Conservation (phyloP, 2,888 invertebrate species). For the Amiota communis region DNA sequence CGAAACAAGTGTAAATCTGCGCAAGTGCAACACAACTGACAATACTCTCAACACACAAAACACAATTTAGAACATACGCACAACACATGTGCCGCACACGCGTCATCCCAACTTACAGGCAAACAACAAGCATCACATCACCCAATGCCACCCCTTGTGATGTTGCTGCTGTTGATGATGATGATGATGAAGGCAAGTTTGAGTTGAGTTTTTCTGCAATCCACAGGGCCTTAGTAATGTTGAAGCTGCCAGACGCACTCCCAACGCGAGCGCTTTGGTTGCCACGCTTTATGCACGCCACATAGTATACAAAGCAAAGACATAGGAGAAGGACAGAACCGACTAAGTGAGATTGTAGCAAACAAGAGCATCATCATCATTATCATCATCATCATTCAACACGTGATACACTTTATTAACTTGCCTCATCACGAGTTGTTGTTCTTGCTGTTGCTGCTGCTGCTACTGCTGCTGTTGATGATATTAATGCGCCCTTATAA, state of each 20-base stretch:
- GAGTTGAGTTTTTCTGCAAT: conserved; percentile 8
- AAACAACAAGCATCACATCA: not conserved
- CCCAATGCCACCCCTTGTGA: conserved; percentile 8
- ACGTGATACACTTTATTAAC: conserved; percentile 45
- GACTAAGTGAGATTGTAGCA: too few relatives aligned
- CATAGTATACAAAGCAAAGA: too few relatives aligned
- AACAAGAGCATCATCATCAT: conserved; percentile 22
- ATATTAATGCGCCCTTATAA: conserved; percentile 11
- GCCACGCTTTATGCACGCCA: conserved; percentile 57
- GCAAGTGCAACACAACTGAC: conserved; percentile 27
- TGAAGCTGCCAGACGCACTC: conserved; percentile 19
- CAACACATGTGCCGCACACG: conserved; percentile 59
- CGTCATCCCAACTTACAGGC: conserved; percentile 26
- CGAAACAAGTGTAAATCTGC: conserved; percentile 36
- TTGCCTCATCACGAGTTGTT: conserved; percentile 2
- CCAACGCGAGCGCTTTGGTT: conserved; percentile 27
- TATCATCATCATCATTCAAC: conserved; percentile 43
- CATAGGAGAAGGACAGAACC: not conserved
- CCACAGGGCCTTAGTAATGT: not conserved
- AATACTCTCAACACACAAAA: too few relatives aligned
- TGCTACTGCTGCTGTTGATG: not conserved
- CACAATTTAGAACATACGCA: conserved; percentile 45
- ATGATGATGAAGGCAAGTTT: not conserved
- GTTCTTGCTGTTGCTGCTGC: conserved; percentile 4
- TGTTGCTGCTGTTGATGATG: not conserved